Percentiles rank a stretch among this genome's conserved stretches.
Conservation (phyloP, 2,888 invertebrate species). For the Maniola hyperantus region DNA sequence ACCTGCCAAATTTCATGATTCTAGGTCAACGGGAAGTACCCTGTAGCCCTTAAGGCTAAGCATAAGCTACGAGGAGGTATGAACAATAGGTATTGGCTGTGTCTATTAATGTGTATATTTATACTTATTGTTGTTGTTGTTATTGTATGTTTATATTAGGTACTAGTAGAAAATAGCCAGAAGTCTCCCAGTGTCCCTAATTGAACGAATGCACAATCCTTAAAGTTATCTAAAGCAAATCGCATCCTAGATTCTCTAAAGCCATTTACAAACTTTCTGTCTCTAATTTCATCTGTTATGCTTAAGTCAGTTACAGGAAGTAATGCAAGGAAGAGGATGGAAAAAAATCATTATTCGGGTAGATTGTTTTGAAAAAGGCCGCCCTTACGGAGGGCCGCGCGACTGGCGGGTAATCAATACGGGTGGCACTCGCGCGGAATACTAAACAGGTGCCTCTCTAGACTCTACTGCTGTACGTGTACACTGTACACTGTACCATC, state of each 20-base stretch:
- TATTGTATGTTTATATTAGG: too few relatives aligned
- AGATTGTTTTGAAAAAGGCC: constrained; percentile 79
- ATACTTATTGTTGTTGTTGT: too few relatives aligned
- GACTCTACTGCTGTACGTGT: too few relatives aligned
- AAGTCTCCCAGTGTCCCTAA: too few relatives aligned
- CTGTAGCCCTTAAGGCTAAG: too few relatives aligned
- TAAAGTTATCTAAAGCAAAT: background rate
- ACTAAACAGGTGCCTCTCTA: constrained; percentile 72
- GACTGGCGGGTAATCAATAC: constrained; percentile 83
- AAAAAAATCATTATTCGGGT: constrained; percentile 63
- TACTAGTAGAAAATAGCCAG: too few relatives aligned
- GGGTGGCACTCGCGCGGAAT: constrained; percentile 84
- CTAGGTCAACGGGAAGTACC: too few relatives aligned
- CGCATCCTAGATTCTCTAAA: background rate
- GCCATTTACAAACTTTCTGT: background rate
- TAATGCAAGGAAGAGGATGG: constrained; percentile 28
- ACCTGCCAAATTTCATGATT: too few relatives aligned
- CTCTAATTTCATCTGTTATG: background rate
- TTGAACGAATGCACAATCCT: too few relatives aligned
- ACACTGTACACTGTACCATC: background rate
- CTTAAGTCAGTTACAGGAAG: constrained; percentile 1
- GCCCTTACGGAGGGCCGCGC: constrained; percentile 55
- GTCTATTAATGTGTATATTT: too few relatives aligned
- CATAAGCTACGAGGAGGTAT: too few relatives aligned
- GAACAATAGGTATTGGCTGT: too few relatives aligned